Conservation (phyloP, 2,888 invertebrate genomes). For the Cephonodes hylas region DNA sequence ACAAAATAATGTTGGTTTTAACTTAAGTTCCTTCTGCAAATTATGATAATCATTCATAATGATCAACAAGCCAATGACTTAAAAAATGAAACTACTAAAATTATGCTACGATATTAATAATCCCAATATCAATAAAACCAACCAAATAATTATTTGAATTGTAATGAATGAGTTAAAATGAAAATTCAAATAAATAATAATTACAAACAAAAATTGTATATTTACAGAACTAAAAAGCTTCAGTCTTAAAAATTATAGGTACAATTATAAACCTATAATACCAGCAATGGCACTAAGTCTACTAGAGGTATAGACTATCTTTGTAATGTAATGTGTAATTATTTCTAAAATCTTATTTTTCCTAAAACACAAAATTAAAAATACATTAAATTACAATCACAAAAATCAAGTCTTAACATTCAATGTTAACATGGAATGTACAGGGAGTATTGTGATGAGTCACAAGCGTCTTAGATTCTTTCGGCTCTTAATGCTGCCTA, state of each 20-base stretch:
- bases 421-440: background rate
- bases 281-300: slow-evolving; percentile 3
- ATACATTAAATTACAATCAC: background rate
- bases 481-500: slow-evolving; percentile 69
- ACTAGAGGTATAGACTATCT: background rate
- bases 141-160: background rate
- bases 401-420: background rate
- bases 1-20: no score
- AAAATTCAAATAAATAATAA: background rate
- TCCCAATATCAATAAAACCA: background rate
- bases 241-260: background rate
- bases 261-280: background rate
- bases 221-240: background rate
- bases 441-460: slow-evolving; percentile 32
- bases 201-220: background rate
- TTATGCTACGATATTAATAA: background rate
- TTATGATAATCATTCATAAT: no score
- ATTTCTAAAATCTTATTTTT: background rate
- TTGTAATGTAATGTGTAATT: background rate
- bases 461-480: slow-evolving; percentile 67
- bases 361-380: background rate
- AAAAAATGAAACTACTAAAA: no score
- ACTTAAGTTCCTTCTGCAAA: no score
- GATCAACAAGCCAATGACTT: no score
- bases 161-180: background rate